A percentile compares a stretch with the other conserved stretches of the same genome.
Conservation (phyloP, 2,888 invertebrate species). For the Ceratothoa steindachneri region DNA sequence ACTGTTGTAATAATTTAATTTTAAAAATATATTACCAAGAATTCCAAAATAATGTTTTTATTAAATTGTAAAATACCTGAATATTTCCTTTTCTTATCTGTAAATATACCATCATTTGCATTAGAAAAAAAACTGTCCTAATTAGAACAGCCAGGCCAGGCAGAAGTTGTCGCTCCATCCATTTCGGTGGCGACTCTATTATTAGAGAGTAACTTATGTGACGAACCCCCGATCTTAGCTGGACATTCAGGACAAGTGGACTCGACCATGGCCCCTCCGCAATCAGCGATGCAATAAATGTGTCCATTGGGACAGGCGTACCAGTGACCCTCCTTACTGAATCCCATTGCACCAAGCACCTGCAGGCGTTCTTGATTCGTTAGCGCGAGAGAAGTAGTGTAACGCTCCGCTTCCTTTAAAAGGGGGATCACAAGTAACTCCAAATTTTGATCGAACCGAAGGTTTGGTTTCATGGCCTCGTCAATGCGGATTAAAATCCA, state of each 20-base stretch:
- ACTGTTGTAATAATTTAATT: too few relatives aligned
- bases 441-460: too few relatives aligned
- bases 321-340: constrained; percentile 63
- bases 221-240: constrained; percentile 57
- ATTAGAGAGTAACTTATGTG: constrained; percentile 56
- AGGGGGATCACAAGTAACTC: too few relatives aligned
- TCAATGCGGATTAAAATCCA: too few relatives aligned
- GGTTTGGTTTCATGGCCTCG: too few relatives aligned
- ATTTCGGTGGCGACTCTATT: constrained; percentile 56
- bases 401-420: neutral
- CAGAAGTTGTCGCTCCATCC: constrained; percentile 52
- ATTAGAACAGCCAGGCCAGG: too few relatives aligned
- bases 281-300: constrained; percentile 63
- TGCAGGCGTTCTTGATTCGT: constrained; percentile 57
- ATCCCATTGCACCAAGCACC: constrained; percentile 61
- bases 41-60: too few relatives aligned
- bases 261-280: constrained; percentile 62
- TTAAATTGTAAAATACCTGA: too few relatives aligned
- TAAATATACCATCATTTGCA: too few relatives aligned
- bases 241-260: constrained; percentile 61
- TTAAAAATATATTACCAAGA: too few relatives aligned
- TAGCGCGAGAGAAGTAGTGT: constrained; percentile 49
- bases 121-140: too few relatives aligned
- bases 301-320: constrained; percentile 69
- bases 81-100: too few relatives aligned